Conservation (phyloP, 1,140 invertebrate genomes). For the Penaeus japonicus region DNA sequence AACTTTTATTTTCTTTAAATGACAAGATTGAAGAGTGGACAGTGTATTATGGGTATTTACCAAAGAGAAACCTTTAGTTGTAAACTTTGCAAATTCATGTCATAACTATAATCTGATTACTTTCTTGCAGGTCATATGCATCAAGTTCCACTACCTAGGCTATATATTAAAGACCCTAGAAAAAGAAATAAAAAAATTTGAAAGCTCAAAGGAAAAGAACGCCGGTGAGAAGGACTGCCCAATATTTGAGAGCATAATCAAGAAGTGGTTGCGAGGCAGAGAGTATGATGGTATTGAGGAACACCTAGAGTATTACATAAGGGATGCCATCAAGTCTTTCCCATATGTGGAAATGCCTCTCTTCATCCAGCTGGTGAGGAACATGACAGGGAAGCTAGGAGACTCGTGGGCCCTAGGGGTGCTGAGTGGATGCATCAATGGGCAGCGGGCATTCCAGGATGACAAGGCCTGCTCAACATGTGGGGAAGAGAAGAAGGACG, state of each 20-base stretch:
- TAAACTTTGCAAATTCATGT: background rate
- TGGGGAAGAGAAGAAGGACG: constrained; percentile 73
- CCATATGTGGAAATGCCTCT: constrained; percentile 85
- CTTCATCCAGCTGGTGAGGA: constrained; percentile 66
- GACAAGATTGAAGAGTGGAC: too few relatives aligned
- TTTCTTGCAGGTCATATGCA: constrained; percentile 62
- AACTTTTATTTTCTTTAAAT: too few relatives aligned
- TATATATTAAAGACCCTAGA: constrained; percentile 77
- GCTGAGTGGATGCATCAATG: constrained; percentile 87
- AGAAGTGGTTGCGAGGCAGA: constrained; percentile 75
- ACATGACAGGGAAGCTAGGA: constrained; percentile 58
- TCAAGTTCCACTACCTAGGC: constrained; percentile 89
- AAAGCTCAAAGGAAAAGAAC: constrained; percentile 7
- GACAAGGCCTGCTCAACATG: constrained; percentile 84
- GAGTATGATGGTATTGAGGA: constrained; percentile 79
- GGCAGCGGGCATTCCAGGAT: constrained; percentile 77
- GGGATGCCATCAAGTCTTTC: constrained; percentile 86
- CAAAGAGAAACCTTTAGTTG: too few relatives aligned
- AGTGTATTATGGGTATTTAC: too few relatives aligned
- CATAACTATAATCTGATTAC: background rate
- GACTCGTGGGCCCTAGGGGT: constrained; percentile 73
- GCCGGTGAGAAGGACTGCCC: background rate
- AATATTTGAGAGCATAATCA: constrained; percentile 62
- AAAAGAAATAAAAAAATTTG: constrained; percentile 42
- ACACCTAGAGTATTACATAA: constrained; percentile 81